A percentile compares a stretch with the other conserved stretches of the same genome.
phyloP scores from a whole-genome alignment of 2,888 invertebrate genomes.

The Cheilosia urbana region DNA sequence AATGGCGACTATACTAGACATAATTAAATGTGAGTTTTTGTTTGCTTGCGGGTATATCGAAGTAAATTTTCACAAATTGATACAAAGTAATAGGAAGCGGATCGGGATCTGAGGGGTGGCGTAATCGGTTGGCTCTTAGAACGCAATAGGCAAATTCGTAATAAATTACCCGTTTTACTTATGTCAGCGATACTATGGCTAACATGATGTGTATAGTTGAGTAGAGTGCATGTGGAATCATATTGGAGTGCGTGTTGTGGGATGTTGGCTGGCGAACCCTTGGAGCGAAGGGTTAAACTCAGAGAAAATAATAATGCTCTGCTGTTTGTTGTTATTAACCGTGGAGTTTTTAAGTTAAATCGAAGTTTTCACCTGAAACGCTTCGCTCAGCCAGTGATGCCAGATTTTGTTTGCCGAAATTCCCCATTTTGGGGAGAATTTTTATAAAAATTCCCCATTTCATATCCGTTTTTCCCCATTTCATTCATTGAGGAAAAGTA shows the following conservation, averaged over 20 bases:
- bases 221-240: background rate
- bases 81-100: slow-evolving; percentile 3
- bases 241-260: background rate
- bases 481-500: no score
- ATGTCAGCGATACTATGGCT: background rate
- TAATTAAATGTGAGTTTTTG: slow-evolving; percentile 12
- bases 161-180: background rate
- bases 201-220: background rate
- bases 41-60: background rate
- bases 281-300: no score
- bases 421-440: no score
- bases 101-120: background rate
- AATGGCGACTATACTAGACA: slow-evolving; percentile 4
- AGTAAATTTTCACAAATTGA: slow-evolving; percentile 3
- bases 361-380: no score
- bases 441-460: no score
- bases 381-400: no score
- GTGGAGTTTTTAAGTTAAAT: no score
- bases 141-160: background rate
- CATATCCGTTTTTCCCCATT: no score
- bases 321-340: no score
- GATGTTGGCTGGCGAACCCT: no score
- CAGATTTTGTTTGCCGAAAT: no score
- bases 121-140: background rate
- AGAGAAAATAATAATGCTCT: no score